Base-by-base conservation (phyloP, 2,797 vertebrate genomes). In the Notolabrus celidotus region DNA sequence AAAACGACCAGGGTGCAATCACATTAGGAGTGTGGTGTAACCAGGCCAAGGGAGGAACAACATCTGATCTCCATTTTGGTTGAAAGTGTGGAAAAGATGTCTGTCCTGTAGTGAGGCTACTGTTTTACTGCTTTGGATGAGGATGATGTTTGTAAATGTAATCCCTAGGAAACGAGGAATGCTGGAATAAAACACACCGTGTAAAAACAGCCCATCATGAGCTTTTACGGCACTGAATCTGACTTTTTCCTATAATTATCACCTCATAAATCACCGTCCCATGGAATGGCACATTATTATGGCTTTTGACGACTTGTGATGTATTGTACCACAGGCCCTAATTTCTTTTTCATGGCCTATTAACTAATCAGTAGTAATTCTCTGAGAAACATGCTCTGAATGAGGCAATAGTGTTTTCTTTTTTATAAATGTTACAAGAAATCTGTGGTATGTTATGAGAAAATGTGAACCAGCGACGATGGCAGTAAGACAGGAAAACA, bases 1-100 rank as follows among this genome's bases (percentile, higher is more conserved):
- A 84, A 79, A 79, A 81, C 77, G 82, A 88, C 82, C 49, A 34
- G 46, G 55, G 66, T 73, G 57, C 71, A 86, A 85, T 88, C 78
- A 71, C 45, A 31, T 51, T 50, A 61, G 56, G 62, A 71, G 59
- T 47, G 36, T 51, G 47, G 67, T 64, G 74, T 31, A 70, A 66
- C 47, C 56, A 49, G 78, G 60, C 63, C 51, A 52, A 56, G 70
- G 79, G 76, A 83, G 43, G 72, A 66, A 55, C 71, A 76, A 79
- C 89, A 85, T 90, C 75, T 87, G 89, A 91, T 83, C 76, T 68
- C 69, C 57, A 86, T 89, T 90, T 84, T 5, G 69, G 67, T 69
- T 45, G 14, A n/a, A 73, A 52, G 62, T 71, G 62, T 77, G 79
- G 85, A 87, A 85, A 81, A 83, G 56, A 72, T 57, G 74, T 84